Evolutionary conservation across 1,140 invertebrate species (phyloP).

Genomic region (Chlorops oryzae): DNA sequence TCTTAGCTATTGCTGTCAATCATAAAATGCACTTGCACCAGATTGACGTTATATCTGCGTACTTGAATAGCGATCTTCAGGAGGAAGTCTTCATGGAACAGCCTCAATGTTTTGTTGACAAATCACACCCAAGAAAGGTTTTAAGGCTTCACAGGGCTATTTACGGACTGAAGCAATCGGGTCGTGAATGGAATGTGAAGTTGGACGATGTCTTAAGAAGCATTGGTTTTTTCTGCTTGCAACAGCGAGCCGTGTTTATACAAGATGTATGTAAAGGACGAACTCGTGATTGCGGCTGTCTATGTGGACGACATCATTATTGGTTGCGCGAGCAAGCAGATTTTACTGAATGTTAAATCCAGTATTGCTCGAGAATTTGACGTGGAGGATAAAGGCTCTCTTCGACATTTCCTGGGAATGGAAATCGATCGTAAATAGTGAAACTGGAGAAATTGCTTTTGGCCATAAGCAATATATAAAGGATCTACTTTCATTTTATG

Average conservation of each 20-base stretch:
- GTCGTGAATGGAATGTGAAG: slow-evolving; percentile 30
- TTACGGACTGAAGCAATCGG: slow-evolving; percentile 36
- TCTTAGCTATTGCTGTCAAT: slow-evolving; percentile 20
- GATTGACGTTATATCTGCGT: slow-evolving; percentile 46
- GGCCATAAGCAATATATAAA: slow-evolving; percentile 39
- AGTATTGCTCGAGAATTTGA: slow-evolving; percentile 40
- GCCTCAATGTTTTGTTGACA: slow-evolving; percentile 11
- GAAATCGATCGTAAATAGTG: slow-evolving; percentile 27
- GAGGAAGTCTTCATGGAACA: slow-evolving; percentile 29
- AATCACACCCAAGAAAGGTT: slow-evolving; percentile 18
- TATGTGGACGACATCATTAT: slow-evolving; percentile 46
- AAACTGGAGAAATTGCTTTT: slow-evolving; percentile 22
- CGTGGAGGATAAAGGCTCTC: slow-evolving; percentile 37
- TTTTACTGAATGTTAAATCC: slow-evolving; percentile 25
- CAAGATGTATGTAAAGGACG: background rate
- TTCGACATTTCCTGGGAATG: slow-evolving; percentile 35
- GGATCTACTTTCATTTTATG: slow-evolving; percentile 29
- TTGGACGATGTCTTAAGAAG: slow-evolving; percentile 13
- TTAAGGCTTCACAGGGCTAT: slow-evolving; percentile 29
- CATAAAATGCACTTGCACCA: slow-evolving; percentile 28
- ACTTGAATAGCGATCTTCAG: slow-evolving; percentile 45
- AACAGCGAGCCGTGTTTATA: background rate
- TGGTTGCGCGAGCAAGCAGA: slow-evolving; percentile 20
- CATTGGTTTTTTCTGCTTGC: background rate
- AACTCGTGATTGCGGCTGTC: slow-evolving; percentile 17